Evolutionary conservation across 2,888 invertebrate genomes (phyloP), one percentile per base, ranked within the genome.

Genomic region (Nomada goodeniana): DNA sequence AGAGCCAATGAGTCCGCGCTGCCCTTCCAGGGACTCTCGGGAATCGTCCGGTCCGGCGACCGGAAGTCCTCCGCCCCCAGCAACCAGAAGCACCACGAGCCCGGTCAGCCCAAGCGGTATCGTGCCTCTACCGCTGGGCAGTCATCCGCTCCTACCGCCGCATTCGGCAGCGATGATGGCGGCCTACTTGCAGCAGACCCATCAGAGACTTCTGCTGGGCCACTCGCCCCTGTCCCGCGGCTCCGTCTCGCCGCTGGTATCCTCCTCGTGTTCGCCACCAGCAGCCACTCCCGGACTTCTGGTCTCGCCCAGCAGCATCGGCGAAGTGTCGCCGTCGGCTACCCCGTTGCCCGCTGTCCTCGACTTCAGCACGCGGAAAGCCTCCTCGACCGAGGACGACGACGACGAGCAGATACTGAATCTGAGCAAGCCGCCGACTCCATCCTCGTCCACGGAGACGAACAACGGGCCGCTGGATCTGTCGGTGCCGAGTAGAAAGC

Each of bases 131-230:
- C 96, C 96, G 55, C 96, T 96, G 42, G 95, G 96, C 13, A 95
- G 95, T 23, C 96, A 96, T 42, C 95, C 96, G 18, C 95, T 97
- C 26, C 93, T 97, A 89, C 97, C 97, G 26, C 96, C 97, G 47
- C 97, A 97, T 93, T 97, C 97, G 5, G 97, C 97, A 2, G 97
- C 97, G 2, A 92, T 93, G 76, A 97, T 97, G 95, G 97, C 97
- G 36, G 97, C 97, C 9, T 97, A 97, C 92, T 95, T 97, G 75
- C 95, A 95, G 42, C 96, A 96, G 76, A 96, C 96, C 89, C 97
- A 97, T 89, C 97, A 97, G 93, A 96, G 97, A 76, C 94, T 96
- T 68, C 95, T 97, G 85, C 95, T 97, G 92, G 96, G 97, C 2
- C 93, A 93, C 63, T 95, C 95, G 60, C 95, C 95, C 11, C 92